These are phyloP conservation scores for Chiridota heheva DNA, from an alignment of 35 echinoderm and acorn worm genomes.

Conservation along the genomic window DNA sequence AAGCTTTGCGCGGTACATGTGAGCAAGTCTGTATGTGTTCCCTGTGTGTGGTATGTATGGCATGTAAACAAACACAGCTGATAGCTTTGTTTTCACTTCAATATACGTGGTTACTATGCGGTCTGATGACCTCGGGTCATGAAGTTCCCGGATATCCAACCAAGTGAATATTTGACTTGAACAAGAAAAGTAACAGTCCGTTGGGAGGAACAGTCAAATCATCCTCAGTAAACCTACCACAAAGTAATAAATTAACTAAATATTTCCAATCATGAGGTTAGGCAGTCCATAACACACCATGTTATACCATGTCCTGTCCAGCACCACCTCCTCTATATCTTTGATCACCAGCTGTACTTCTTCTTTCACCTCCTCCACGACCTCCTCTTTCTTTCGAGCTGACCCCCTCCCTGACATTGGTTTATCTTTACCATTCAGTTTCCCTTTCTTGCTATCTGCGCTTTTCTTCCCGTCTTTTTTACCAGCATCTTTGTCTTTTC, in stretches of 20 bases:
- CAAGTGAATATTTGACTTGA: too few relatives aligned
- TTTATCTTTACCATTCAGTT: conserved; percentile 15
- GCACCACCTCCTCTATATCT: conserved; percentile 47
- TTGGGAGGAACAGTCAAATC: too few relatives aligned
- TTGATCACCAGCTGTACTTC: conserved; percentile 22
- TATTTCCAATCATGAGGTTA: conserved; percentile 83
- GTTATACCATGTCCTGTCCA: conserved; percentile 88
- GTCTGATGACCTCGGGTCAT: too few relatives aligned
- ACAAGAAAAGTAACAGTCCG: too few relatives aligned
- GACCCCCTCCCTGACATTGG: not conserved
- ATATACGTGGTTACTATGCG: too few relatives aligned
- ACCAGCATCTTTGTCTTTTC: not conserved
- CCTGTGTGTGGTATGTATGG: too few relatives aligned
- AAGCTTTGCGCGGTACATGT: too few relatives aligned
- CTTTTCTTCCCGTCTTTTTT: conserved; percentile 28
- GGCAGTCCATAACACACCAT: conserved; percentile 94
- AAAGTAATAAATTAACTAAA: not conserved
- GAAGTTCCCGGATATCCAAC: too few relatives aligned
- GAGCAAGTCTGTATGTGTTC: too few relatives aligned
- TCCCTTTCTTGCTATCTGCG: conserved; percentile 27
- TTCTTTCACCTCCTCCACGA: not conserved
- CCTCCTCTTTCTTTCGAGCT: not conserved
- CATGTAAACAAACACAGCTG: too few relatives aligned
- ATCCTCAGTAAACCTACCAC: too few relatives aligned
- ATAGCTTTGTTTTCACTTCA: too few relatives aligned